Percentiles rank a stretch among this genome's conserved stretches.
phyloP scores from a whole-genome alignment of 2,888 invertebrate species.

The Vandiemenella viatica region DNA sequence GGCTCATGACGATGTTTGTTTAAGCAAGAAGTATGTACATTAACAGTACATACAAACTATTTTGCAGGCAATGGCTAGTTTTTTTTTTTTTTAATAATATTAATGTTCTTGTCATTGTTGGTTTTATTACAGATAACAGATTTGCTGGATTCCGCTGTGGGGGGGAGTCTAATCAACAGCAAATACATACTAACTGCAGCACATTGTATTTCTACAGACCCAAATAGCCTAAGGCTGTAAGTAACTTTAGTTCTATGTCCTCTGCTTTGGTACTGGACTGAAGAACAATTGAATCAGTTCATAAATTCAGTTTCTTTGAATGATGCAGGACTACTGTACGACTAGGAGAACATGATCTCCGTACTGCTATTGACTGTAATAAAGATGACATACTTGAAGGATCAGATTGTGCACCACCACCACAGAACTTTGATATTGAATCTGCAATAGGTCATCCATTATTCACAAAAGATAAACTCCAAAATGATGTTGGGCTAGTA shows the following conservation, averaged over 20 bases:
- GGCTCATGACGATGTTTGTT: too few relatives aligned
- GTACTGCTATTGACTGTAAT: constrained; percentile 24
- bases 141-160: too few relatives aligned
- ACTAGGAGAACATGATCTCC: constrained; percentile 37
- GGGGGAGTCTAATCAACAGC: too few relatives aligned
- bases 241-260: neutral
- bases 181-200: too few relatives aligned
- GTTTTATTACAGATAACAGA: too few relatives aligned
- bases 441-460: constrained; percentile 35
- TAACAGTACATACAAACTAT: too few relatives aligned
- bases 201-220: too few relatives aligned
- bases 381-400: constrained; percentile 10
- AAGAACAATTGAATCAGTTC: neutral
- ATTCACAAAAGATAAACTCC: constrained; percentile 32
- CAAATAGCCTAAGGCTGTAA: constrained; percentile 5
- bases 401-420: constrained; percentile 2
- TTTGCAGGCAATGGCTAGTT: too few relatives aligned
- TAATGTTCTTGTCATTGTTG: too few relatives aligned
- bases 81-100: too few relatives aligned
- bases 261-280: neutral
- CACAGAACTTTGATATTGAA: constrained; percentile 32
- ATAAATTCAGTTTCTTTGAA: neutral
- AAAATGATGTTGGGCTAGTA: constrained; percentile 44
- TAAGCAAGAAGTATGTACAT: too few relatives aligned
- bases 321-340: constrained; percentile 8